phyloP scores from a whole-genome alignment of 2,797 vertebrate species.

The Propithecus deckenii region DNA sequence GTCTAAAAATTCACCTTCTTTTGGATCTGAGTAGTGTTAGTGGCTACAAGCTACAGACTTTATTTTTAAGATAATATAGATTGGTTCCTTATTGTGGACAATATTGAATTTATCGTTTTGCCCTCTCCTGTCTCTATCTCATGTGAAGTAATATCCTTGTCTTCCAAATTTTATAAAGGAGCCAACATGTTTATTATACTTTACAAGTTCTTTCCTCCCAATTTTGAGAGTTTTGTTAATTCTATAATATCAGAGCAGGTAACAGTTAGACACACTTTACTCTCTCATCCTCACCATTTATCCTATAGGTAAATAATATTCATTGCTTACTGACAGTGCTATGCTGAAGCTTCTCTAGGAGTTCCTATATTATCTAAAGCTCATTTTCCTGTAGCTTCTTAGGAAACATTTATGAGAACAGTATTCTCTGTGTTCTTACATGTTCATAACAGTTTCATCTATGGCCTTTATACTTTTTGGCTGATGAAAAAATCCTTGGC shows the following conservation, averaged over 20 bases:
- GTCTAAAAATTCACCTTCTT: neutral
- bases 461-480: neutral
- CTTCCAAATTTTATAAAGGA: neutral
- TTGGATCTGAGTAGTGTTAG: neutral
- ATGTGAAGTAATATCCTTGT: neutral
- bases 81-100: neutral
- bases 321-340: neutral
- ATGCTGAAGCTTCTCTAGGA: neutral
- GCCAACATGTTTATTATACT: neutral
- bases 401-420: neutral
- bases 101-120: neutral
- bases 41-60: neutral
- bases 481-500: neutral
- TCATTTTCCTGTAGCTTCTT: neutral
- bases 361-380: neutral
- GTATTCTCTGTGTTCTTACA: neutral
- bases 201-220: neutral
- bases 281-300: neutral
- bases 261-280: neutral
- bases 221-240: neutral
- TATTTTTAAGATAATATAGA: neutral
- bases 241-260: neutral
- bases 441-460: neutral
- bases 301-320: neutral
- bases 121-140: neutral